Base-by-base conservation (phyloP, 2,888 invertebrate genomes). In the Odontocerum albicorne region DNA sequence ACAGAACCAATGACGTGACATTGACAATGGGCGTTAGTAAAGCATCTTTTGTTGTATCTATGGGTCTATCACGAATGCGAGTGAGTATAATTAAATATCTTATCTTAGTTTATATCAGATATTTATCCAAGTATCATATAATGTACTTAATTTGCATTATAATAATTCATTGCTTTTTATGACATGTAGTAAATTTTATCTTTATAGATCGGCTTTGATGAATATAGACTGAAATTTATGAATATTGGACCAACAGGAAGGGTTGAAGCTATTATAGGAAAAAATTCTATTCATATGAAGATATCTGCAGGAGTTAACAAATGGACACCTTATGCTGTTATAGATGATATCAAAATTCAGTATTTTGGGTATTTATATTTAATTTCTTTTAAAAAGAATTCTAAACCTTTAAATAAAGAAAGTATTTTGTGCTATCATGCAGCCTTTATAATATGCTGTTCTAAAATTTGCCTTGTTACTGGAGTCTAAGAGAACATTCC, bases 1-100 rank as follows among this genome's bases (percentile, higher is more conserved):
- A 81, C 64, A 67, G 82, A 12, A 68, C 73, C 15, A 73, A 72
- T 43, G 80, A 81, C 66, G 79, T 81, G 59, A 82, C 79, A 66
- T 72, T 81, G 35, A 67, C 72, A 8, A 74, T 75, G 4, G 74
- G 76, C 62, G 72, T 75, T 7, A 64, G 68, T 65, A 72, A 69
- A 62, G 74, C 75, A 10, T 68, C 70, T 62, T 75, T 77, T 63
- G 69, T 68, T 47, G 75, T 75, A 49, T 74, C 75, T 1, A 68
- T 78, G 17, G 68, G 69, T 62, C 72, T 78, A 52, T 75, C 75
- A 55, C 74, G 77, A 60, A 67, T 77, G 22, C 75, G 76, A 68
- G 78, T 76, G 16, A 57, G 62, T 44, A 2, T n/a, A n/a, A n/a
- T n/a, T n/a, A 27, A 7, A 27, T 4, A 27, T 27, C 8, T 10